Evolutionary conservation across 2,797 vertebrate species (phyloP), one percentile per base, ranked within the genome.

Genomic region (Falco rusticolus): DNA sequence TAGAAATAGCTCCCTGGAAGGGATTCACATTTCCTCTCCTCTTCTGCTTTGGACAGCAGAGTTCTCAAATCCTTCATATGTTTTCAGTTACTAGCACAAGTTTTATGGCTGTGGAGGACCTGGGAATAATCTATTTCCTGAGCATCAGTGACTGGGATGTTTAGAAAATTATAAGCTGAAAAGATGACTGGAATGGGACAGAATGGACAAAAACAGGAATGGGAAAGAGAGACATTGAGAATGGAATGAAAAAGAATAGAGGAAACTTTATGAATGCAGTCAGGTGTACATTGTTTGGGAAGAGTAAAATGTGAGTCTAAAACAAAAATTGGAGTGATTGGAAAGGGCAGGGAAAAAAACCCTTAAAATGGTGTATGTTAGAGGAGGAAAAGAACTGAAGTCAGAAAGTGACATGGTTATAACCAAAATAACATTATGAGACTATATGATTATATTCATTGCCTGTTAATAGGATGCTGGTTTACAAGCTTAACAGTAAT

Each of bases 321-420:
- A 78, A 83, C 17, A 39, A 80, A 90, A 89, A 24, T 43, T 5
- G 7, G 48, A 79, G 10, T 65, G 41, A 65, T 74, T 53, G 31
- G 31, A 47, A 77, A 45, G n/a, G 31, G 21, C 45, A 61, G 70
- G 7, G 17, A n/a, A 39, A 85, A 89, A 66, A n/a, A 1, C 0
- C 5, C 19, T 61, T 61, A 6, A 60, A 50, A n/a, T 65, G 26
- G 0, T 15, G 0, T 39, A 16, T 26, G 10, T 65, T 70, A n/a
- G 5, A 83, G 57, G 19, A 61, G 48, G 51, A 54, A 54, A 77
- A 72, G 31, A 57, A 63, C 28, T 47, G 7, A 59, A 77, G 10
- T 63, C 31, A 45, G 39, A 34, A 54, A 69, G 33, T 21, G 54
- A 22, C 21, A 4, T 31, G 28, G 17, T 78, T 78, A 18, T 50